A percentile compares a stretch with the other conserved stretches of the same genome.
These are phyloP conservation scores for Mythimna ferrago DNA, from an alignment of 2,888 invertebrate genomes.

Conservation along the genomic window DNA sequence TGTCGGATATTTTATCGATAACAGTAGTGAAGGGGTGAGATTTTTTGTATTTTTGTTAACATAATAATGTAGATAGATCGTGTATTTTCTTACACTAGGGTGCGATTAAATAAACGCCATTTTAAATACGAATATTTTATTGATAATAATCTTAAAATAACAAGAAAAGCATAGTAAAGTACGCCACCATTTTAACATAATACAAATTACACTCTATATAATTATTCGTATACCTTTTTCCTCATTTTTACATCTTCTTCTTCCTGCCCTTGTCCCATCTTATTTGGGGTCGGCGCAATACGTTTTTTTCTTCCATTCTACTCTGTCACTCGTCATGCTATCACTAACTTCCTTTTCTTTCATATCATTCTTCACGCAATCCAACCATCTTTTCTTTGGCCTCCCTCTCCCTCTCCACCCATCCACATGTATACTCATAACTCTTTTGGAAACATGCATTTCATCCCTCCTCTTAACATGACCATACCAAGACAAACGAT, in stretches of 20 bases:
- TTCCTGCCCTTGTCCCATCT: too few species aligned
- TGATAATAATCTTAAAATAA: constrained; percentile 46
- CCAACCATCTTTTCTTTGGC: too few species aligned
- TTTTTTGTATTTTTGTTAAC: neutral
- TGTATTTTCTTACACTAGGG: neutral
- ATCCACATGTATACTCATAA: too few species aligned
- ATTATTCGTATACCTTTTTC: constrained; percentile 31
- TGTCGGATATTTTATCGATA: constrained; percentile 33
- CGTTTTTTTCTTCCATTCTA: too few species aligned
- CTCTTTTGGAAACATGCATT: too few species aligned
- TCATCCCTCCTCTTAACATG: too few species aligned
- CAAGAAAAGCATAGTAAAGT: constrained; percentile 18
- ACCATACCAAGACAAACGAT: too few species aligned
- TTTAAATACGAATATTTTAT: constrained; percentile 49
- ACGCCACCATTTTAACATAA: constrained; percentile 15
- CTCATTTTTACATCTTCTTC: neutral
- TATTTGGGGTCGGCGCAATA: too few species aligned
- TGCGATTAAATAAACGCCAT: constrained; percentile 50
- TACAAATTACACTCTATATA: constrained; percentile 12
- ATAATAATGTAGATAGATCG: neutral
- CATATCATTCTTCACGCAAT: too few species aligned
- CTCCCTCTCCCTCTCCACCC: too few species aligned
- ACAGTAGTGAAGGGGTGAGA: constrained; percentile 43
- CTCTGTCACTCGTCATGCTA: too few species aligned
- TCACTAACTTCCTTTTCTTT: too few species aligned